phyloP scores from a whole-genome alignment of 2,888 invertebrate species.

The Polyommatus iphigenia region DNA sequence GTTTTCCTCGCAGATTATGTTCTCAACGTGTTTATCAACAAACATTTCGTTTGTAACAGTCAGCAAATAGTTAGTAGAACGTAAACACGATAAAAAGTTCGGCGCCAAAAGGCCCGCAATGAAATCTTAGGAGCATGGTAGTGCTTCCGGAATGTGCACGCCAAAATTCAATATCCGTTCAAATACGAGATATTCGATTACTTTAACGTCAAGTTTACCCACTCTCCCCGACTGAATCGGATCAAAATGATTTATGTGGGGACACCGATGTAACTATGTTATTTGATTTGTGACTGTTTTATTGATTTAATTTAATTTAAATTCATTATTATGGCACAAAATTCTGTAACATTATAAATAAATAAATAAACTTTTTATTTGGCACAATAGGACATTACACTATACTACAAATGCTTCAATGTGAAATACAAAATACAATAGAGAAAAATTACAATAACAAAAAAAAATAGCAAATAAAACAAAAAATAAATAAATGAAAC shows the following conservation, averaged over 20 bases:
- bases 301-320: neutral
- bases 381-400: too few relatives aligned
- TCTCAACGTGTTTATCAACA: constrained; percentile 29
- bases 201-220: constrained; percentile 52
- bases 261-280: constrained; percentile 30
- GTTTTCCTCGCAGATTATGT: constrained; percentile 19
- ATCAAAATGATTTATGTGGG: constrained; percentile 48
- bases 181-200: constrained; percentile 67
- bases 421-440: too few relatives aligned
- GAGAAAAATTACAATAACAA: too few relatives aligned
- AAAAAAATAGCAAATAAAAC: too few relatives aligned
- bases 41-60: constrained; percentile 30
- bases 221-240: constrained; percentile 48
- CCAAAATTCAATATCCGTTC: constrained; percentile 76
- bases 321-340: neutral
- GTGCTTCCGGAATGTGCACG: constrained; percentile 66
- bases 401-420: too few relatives aligned
- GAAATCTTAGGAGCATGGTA: constrained; percentile 54
- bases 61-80: constrained; percentile 55
- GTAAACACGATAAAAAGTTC: constrained; percentile 69
- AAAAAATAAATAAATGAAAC: too few relatives aligned
- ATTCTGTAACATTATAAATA: too few relatives aligned
- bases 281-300: constrained; percentile 23
- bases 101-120: constrained; percentile 61
- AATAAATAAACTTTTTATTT: too few relatives aligned